These are phyloP conservation scores for Takifugu flavidus DNA, from an alignment of 2,113 vertebrate species.

Conservation along the genomic window DNA sequence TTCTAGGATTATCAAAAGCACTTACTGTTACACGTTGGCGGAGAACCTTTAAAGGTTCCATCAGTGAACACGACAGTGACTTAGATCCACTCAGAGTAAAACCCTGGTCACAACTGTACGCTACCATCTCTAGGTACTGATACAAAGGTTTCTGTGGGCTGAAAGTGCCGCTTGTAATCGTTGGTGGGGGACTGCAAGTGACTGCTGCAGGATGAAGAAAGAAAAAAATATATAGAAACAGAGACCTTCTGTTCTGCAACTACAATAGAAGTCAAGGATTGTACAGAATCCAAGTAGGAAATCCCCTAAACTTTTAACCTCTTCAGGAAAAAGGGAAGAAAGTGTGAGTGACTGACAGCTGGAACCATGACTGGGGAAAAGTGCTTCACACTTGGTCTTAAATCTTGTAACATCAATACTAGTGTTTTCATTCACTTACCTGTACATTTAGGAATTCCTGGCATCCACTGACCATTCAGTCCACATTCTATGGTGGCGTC, in stretches of 20 bases:
- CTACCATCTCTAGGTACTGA: background rate
- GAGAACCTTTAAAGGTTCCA: background rate
- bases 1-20: background rate
- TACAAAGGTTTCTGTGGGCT: background rate
- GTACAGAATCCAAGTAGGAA: no score
- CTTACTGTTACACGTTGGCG: background rate
- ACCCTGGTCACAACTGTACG: background rate
- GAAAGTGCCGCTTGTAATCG: background rate
- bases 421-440: slow-evolving; percentile 36
- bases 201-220: background rate
- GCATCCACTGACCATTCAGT: slow-evolving; percentile 31
- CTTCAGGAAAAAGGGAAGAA: no score
- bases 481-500: rapidly evolving
- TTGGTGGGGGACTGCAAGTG: background rate
- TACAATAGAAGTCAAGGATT: no score
- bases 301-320: no score
- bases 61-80: background rate
- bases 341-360: no score
- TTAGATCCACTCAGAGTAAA: background rate
- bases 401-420: background rate
- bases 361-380: no score
- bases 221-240: background rate
- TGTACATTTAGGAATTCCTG: slow-evolving; percentile 38
- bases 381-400: no score
- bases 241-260: background rate